Evolutionary conservation across 2,113 vertebrate genomes (phyloP), one percentile per base, ranked within the genome.

Genomic region (Malurus cyaneus): DNA sequence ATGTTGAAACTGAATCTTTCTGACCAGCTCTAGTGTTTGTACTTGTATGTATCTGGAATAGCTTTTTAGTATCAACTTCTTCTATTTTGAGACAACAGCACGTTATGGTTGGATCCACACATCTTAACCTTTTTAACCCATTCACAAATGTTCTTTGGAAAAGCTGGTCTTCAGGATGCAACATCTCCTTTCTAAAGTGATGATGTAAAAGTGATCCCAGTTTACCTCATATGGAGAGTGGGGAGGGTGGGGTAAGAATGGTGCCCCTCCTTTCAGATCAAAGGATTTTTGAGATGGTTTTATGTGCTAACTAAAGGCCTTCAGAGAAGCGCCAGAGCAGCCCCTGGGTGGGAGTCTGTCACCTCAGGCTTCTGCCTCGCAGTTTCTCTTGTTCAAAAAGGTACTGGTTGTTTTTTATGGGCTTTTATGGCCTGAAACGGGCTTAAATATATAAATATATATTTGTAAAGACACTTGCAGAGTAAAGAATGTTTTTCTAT

Each of bases 401-500:
- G 94, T 97, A 97, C 94, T 97, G 81, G 86, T 97, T 97, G 96
- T 72, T 95, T 95, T 96, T 93, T 82, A 97, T 79, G 72, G 93
- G 80, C 86, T 97, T 95, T 97, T 96, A 78, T 88, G 80, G 95
- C 92, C 95, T 97, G 92, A 96, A 96, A 95, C 81, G 95, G 97
- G 91, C 97, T 96, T 95, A 97, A 96, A 96, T 98, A 96, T 98
- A 97, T 96, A 97, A 97, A 96, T 97, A 96, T 97, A 89, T 97
- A 93, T 97, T 98, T 97, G 97, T 97, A 96, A 95, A 97, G 96
- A 98, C 90, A 97, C 91, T 97, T 98, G 80, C 97, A 97, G 96
- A 98, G 97, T 98, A 98, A 98, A 98, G 97, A 87, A 97, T 94
- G 96, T 97, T 97, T 97, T 97, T 97, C 97, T 98, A 96, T 94